These are phyloP conservation scores for Mirza zaza DNA, from an alignment of 2,113 vertebrate species.

Conservation along the genomic window DNA sequence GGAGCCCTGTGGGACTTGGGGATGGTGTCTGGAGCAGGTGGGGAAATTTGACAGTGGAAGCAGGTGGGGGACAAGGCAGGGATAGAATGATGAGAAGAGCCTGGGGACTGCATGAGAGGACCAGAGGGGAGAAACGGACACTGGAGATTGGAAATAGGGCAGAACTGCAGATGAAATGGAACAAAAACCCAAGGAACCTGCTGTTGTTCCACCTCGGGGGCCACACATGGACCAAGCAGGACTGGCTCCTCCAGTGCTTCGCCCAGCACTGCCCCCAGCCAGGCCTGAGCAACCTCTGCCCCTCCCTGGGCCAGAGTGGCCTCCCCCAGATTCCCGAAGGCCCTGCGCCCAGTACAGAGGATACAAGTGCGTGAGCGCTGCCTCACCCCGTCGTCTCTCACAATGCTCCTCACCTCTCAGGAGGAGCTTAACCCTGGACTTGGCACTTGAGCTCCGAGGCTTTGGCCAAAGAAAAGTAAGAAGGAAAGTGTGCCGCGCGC, in stretches of 20 bases:
- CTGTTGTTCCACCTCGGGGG: rapidly evolving
- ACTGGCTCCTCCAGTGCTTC: background rate
- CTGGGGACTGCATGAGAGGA: background rate
- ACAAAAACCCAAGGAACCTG: background rate
- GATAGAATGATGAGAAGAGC: background rate
- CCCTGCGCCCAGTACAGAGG: no score
- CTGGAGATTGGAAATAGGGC: background rate
- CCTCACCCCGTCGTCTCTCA: background rate
- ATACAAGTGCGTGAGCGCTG: rapidly evolving
- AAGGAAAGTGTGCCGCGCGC: background rate
- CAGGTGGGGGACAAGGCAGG: no score
- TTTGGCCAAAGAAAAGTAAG: background rate
- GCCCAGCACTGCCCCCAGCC: no score
- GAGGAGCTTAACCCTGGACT: background rate
- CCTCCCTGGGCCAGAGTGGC: no score
- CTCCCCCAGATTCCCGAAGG: background rate
- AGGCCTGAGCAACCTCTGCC: no score
- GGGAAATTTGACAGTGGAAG: no score
- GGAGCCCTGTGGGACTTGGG: background rate
- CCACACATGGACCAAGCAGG: rapidly evolving
- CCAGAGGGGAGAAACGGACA: background rate
- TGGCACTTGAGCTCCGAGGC: background rate
- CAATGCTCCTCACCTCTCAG: background rate
- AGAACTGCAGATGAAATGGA: background rate
- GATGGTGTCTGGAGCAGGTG: background rate